Evolutionary conservation across 2,113 vertebrate genomes (phyloP), one percentile per base, ranked within the genome.

Genomic region (Aphyosemion australe): DNA sequence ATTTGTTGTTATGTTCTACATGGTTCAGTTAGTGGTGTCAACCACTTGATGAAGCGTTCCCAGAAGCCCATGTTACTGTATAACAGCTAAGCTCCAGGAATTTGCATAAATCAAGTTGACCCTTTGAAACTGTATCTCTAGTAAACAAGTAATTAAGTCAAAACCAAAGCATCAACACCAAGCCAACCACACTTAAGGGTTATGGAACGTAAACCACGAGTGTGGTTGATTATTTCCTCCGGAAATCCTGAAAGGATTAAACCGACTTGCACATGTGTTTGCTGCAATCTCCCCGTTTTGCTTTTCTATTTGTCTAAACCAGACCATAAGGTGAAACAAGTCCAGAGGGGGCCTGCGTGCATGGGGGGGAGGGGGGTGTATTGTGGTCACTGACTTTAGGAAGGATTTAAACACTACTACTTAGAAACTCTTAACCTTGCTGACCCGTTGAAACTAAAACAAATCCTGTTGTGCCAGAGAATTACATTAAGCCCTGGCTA

Each of bases 381-480:
- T 80, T 84, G 85, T 84, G 59, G 58, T 77, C 67, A 60, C 72
- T 62, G 67, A 72, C 78, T 74, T 84, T 84, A 84, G 74, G 62
- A 76, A 66, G 88, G 89, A 90, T 90, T 91, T 88, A 79, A 86
- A 88, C 87, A 88, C 89, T 80, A 87, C 88, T 88, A 86, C 87
- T 92, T 90, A 90, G 70, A 73, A 11, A 76, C 82, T 91, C 81
- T 89, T 92, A 88, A 86, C 90, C 86, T 69, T 69, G 63, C 79
- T 81, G 86, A 88, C 87, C 87, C 74, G 61, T 82, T 84, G 79
- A 74, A 76, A 88, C 83, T 81, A 89, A 85, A 80, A 84, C 85
- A 89, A 85, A 91, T 91, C 88, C 87, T 90, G 89, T 91, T 91
- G 89, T 87, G 89, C 73, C 72, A 62, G 82, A 88, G 86, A 87